Base-by-base conservation (phyloP, 2,113 vertebrate genomes). In the Alethe castanea region DNA sequence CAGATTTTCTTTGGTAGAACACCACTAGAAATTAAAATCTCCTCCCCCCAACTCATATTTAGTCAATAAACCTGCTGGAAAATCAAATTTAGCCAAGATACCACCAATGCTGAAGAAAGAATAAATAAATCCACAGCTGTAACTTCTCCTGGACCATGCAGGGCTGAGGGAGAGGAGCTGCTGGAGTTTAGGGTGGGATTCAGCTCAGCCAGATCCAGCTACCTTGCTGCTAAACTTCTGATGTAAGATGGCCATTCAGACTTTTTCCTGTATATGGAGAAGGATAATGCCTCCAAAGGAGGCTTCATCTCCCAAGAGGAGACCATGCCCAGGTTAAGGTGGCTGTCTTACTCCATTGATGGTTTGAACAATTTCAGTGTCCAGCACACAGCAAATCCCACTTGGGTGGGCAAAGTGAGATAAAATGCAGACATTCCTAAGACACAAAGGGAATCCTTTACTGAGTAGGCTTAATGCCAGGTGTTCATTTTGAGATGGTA, bases 401-500 rank as follows among this genome's bases (percentile, higher is more conserved):
- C 44, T 50, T 29, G 44, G 25, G 23, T 67, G 23, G 24, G 35
- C 19, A 67, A 61, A 71, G 4, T 20, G 28, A 14, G 35, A 38
- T 67, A 67, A 86, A 91, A 81, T 74, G 5, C 7, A 36, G 29
- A 71, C 7, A 19, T 7, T 56, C 60, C 19, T 67, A 44, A 71
- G 4, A 36, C 10, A n/a, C 0, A 2, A 81, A 16, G 19, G 50
- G 16, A 78, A 60, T 69, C 26, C 61, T 89, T 69, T 53, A 18
- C 22, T 54, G 59, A 69, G 38, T 22, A 66, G 16, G 22, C 6
- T 91, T 84, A 89, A 45, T 59, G 25, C 25, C 38, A 61, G 11
- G 7, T 70, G 14, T 24, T 81, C 1, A 0, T 88, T 86, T 61
- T 70, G 42, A 81, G 16, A 38, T 1, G 0, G 1, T 52, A 54